Conservation (phyloP, 2,113 vertebrate genomes). For the Hemiscyllium ocellatum region DNA sequence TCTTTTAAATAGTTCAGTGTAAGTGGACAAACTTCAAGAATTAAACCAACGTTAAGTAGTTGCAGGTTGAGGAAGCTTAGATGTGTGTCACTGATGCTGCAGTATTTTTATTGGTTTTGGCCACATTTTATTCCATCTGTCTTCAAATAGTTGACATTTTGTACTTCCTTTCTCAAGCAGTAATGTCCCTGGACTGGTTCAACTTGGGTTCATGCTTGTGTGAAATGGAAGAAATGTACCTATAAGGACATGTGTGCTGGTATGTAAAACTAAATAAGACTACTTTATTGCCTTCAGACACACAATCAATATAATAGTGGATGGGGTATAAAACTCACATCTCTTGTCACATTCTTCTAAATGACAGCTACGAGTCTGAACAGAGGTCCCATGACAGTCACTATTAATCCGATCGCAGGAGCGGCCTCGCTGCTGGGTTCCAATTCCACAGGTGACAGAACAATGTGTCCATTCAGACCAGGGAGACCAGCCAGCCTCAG, state of each 20-base stretch:
- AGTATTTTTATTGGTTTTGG: background rate
- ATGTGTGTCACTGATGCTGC: background rate
- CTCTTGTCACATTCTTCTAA: slow-evolving; percentile 92
- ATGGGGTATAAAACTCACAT: slow-evolving; percentile 65
- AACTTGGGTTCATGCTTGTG: background rate
- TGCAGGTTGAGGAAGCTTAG: background rate
- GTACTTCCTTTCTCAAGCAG: background rate
- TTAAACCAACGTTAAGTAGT: slow-evolving; percentile 5
- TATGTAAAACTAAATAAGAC: background rate
- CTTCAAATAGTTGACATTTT: background rate
- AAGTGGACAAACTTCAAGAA: background rate
- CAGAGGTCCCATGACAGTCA: slow-evolving; percentile 89
- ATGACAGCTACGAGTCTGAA: slow-evolving; percentile 94
- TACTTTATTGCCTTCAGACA: background rate
- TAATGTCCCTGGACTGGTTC: background rate
- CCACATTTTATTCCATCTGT: background rate
- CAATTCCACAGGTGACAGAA: slow-evolving; percentile 86
- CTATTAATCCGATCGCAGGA: slow-evolving; percentile 97
- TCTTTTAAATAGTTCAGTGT: background rate
- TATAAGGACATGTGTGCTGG: background rate
- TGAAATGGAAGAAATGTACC: background rate
- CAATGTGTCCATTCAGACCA: slow-evolving; percentile 98
- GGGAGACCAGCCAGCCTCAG: slow-evolving; percentile 85
- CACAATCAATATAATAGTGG: background rate
- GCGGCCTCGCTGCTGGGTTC: slow-evolving; percentile 90